Base-by-base conservation (phyloP, 2,113 vertebrate species). In the Propithecus coquereli region DNA sequence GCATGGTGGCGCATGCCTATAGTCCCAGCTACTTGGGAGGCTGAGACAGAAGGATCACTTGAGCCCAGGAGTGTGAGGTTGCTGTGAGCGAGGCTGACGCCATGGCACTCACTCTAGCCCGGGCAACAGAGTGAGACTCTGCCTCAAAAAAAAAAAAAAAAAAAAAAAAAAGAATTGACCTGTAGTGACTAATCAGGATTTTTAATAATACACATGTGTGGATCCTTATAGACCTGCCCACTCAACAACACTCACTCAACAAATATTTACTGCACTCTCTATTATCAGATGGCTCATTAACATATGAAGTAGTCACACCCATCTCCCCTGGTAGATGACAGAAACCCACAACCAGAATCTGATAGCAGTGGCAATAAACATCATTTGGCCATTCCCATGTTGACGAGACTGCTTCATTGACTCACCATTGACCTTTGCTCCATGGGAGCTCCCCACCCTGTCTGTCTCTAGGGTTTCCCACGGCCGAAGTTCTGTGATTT, bases 391-490 rank as follows among this genome's bases (percentile, higher is more conserved):
- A 47, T 9, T 47, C 23, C 32, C 54, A n/a, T 68, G n/a, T 71
- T 43, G 57, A 59, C 27, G 63, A 27, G 65, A 9, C 63, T 95
- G 79, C 16, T 12, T 86, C 37, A 83, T 40, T 94, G 91, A 95
- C 70, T 97, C 80, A 80, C 32, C 40, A 17, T 14, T 92, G 80
- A 92, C 57, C 86, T 97, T 91, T 83, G n/a, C 30, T 94, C 63
- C 32, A 16, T 25, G 87, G 74, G n/a, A 87, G 6, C 30, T 76
- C 59, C 22, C 87, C 90, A 90, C 52, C 59, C 66, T 84, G 8
- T 37, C 32, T 66, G 40, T 80, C 87, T 63, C 66, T 27, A 37
- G 11, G 32, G 0, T 37, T 83, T 80, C 52, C 40, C 23, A 81
- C 94, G 45, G 61, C 27, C 47, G 37, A 61, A 50, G 23, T 17